Evolutionary conservation across 1,140 invertebrate species (phyloP), one percentile per base, ranked within the genome.

Genomic region (Drosophila lini): DNA sequence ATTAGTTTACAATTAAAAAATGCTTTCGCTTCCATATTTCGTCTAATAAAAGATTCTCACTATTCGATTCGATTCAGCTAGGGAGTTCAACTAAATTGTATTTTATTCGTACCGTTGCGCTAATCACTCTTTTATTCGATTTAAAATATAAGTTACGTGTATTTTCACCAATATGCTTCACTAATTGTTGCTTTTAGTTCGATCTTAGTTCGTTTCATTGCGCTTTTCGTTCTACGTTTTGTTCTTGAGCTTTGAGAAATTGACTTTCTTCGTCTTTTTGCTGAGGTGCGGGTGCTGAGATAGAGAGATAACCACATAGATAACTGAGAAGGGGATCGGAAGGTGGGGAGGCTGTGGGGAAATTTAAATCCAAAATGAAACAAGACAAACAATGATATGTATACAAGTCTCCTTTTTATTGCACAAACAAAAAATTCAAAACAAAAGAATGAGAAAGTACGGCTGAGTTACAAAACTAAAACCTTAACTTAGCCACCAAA

Each of bases 121-220:
- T 84, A 76, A 58, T 59, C 59, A 75, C 64, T 67, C 75, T 63
- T 50, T 77, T 60, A 74, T 69, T 83, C 40, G 32, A 58, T 74
- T 74, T 65, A 74, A 81, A 82, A 78, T 79, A 83, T 75, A 83
- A 58, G 44, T 71, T 83, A 70, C 63, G 52, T 71, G 53, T 80
- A 84, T 84, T 84, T 84, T 84, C 81, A 84, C 81, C 81, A 84
- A 84, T 84, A 41, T 77, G 63, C 65, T 71, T 83, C 65, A 78
- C 62, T 84, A 76, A 80, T 80, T 73, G 61, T 84, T 76, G 36
- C 48, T 59, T 52, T 59, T 55, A 64, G 56, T 61, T 64, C 15
- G 36, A 55, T 61, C 22, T 56, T 55, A 44, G 65, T 71, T 71
- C 68, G 31, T 61, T 74, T 60, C 48, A 48, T 55, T 74, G 57